phyloP scores from a whole-genome alignment of 2,888 invertebrate genomes.

The Erynnis tages region DNA sequence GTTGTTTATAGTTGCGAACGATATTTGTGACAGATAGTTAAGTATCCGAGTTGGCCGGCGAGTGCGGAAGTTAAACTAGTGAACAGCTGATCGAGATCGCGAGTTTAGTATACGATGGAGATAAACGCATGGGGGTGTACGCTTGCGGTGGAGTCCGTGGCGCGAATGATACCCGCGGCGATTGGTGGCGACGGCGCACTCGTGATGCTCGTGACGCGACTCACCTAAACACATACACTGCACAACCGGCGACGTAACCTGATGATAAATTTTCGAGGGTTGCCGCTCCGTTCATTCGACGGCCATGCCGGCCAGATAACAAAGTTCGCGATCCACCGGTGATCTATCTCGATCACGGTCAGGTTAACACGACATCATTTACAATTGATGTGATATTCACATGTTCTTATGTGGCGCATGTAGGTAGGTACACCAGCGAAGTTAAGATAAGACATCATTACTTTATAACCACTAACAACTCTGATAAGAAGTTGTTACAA shows the following conservation, averaged over 20 bases:
- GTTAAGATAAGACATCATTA: conserved; percentile 30
- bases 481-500: conserved; percentile 30
- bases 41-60: conserved; percentile 30
- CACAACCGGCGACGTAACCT: conserved; percentile 57
- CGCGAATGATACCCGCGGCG: conserved; percentile 69
- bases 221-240: conserved; percentile 56
- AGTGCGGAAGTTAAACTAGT: conserved; percentile 44
- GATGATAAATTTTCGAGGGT: conserved; percentile 66
- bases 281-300: conserved; percentile 60
- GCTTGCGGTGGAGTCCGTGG: conserved; percentile 61
- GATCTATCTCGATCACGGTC: conserved; percentile 55
- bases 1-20: conserved; percentile 52
- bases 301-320: conserved; percentile 63
- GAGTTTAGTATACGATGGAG: conserved; percentile 46
- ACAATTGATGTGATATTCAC: conserved; percentile 50
- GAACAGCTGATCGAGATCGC: conserved; percentile 70
- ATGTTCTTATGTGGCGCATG: conserved; percentile 37
- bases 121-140: conserved; percentile 57
- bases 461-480: conserved; percentile 30
- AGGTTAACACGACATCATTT: conserved; percentile 51
- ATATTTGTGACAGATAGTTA: conserved; percentile 29
- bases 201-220: conserved; percentile 55
- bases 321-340: conserved; percentile 53
- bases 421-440: conserved; percentile 24
- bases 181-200: conserved; percentile 70